A percentile compares a stretch with the other conserved stretches of the same genome.
These are phyloP conservation scores for Sphaeridia pumilis DNA, from an alignment of 2,888 invertebrate genomes.

Conservation along the genomic window DNA sequence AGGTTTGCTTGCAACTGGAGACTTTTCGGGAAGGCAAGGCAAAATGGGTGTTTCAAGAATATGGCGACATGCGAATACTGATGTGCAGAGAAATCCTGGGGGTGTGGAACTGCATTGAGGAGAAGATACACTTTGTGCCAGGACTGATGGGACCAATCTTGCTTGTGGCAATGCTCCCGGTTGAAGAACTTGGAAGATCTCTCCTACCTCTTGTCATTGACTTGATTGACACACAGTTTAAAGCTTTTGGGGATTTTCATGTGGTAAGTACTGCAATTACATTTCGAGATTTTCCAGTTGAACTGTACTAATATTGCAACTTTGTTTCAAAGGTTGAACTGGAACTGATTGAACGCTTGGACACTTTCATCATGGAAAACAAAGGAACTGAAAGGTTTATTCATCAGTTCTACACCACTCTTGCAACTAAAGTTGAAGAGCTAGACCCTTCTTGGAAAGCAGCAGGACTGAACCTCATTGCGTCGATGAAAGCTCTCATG, in stretches of 20 bases:
- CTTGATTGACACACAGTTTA: slow-evolving; percentile 8
- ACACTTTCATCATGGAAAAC: slow-evolving; percentile 81
- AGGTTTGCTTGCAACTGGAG: slow-evolving; percentile 66
- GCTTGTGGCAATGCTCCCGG: slow-evolving; percentile 61
- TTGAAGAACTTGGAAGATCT: neutral
- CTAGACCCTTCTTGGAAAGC: slow-evolving; percentile 82
- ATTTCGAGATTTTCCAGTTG: no score
- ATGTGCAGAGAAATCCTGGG: slow-evolving; percentile 86
- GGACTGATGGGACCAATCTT: slow-evolving; percentile 87
- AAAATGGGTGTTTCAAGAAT: slow-evolving; percentile 62
- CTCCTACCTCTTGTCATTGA: slow-evolving; percentile 51
- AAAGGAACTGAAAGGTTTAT: slow-evolving; percentile 89
- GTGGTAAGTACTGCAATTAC: slow-evolving; percentile 6
- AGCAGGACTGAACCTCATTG: slow-evolving; percentile 81
- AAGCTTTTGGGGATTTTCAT: slow-evolving; percentile 40
- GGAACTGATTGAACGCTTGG: slow-evolving; percentile 79
- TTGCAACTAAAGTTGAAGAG: slow-evolving; percentile 60
- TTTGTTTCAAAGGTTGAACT: slow-evolving; percentile 62
- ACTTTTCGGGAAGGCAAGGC: slow-evolving; percentile 68
- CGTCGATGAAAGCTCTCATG: slow-evolving; percentile 75
- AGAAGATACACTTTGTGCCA: slow-evolving; percentile 65
- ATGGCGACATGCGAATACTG: slow-evolving; percentile 79
- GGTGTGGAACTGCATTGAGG: slow-evolving; percentile 78
- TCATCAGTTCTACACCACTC: slow-evolving; percentile 39
- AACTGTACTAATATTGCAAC: neutral